A percentile compares a stretch with the other conserved stretches of the same genome.
phyloP scores from a whole-genome alignment of 2,888 invertebrate genomes.

The Cabera pusaria region DNA sequence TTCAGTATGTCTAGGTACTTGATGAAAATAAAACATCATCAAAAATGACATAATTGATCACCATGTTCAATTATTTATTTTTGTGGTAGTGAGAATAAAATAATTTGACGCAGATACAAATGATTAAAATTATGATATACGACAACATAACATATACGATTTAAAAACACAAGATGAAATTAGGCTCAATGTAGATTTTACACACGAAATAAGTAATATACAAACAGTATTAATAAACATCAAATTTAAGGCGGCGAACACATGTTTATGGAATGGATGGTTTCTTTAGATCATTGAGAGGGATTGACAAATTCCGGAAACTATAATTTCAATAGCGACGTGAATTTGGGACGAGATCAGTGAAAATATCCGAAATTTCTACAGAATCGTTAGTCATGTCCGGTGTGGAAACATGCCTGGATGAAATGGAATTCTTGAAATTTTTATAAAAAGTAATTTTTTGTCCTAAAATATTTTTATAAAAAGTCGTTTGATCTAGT shows the following conservation, averaged over 20 bases:
- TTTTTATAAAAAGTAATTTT: slow-evolving; percentile 3
- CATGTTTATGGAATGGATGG: slow-evolving; percentile 12
- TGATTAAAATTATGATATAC: slow-evolving; percentile 3
- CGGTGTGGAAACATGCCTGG: slow-evolving; percentile 37
- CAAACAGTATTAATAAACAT: slow-evolving; percentile 11
- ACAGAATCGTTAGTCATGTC: slow-evolving; percentile 49
- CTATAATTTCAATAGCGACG: slow-evolving; percentile 34
- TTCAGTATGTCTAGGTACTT: too few relatives aligned
- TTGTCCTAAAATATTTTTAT: too few relatives aligned
- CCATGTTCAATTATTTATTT: too few relatives aligned
- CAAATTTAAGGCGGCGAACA: slow-evolving; percentile 3
- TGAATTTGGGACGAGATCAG: slow-evolving; percentile 31
- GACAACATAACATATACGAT: too few relatives aligned
- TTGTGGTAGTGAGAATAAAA: too few relatives aligned
- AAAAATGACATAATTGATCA: too few relatives aligned
- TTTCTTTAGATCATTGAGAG: slow-evolving; percentile 18
- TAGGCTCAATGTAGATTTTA: too few relatives aligned
- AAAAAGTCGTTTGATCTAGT: too few relatives aligned
- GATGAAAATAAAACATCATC: too few relatives aligned
- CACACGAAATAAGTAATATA: too few relatives aligned
- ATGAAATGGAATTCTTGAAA: slow-evolving; percentile 22
- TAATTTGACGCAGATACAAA: too few relatives aligned
- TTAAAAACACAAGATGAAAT: too few relatives aligned
- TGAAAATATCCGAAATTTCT: slow-evolving; percentile 43
- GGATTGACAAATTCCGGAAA: slow-evolving; percentile 32